Evolutionary conservation across 53 echinoderm and acorn worm species (phyloP), one percentile per base, ranked within the genome.

Genomic region (Antedon mediterranea): DNA sequence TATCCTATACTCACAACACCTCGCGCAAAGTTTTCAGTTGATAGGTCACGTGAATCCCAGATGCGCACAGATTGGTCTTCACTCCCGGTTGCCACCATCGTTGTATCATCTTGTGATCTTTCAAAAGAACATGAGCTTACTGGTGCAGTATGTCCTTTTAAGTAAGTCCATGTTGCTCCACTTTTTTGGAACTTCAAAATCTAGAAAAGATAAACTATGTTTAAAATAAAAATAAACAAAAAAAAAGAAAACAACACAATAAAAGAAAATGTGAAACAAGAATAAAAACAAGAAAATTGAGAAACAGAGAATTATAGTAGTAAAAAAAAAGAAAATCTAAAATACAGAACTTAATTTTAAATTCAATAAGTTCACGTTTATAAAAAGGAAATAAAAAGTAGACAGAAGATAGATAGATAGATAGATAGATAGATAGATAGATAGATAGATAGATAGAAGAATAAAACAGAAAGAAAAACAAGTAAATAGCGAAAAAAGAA

Each of bases 11-110:
- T 57, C 23, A 57, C 57, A 26, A 57, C 23, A 57, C 15, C 57
- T 57, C 57, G 7, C 23, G 57, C 57, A 57, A 57, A 32, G 29
- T 32, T 73, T 73, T 31, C 74, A 73, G 74, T 30, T 32, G 84
- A 84, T 42, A 91, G 86, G 41, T 77, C 85, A 14, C 81, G 72
- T 0, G 85, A 77, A 72, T 94, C 94, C 94, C 94, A 94, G 71
- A 94, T 89, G 43, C 91, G 71, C 8, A 94, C 91, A 0, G 84
- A 84, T 29, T 86, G 79, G 76, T 94, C 94, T 32, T 94, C 85
- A 31, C 94, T 94, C 7, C 90, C 90, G 4, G 94, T 94, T 0
- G 85, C 94, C 37, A 91, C 31, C 0, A 92, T 57, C 4, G 84
- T 79, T 34, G 83, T 78, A 43, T 82, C 81, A 57, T 83, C 71